Percentiles rank a stretch among this genome's conserved stretches.
These are phyloP conservation scores for Nudaria mundana DNA, from an alignment of 2,888 invertebrate species.

Conservation along the genomic window DNA sequence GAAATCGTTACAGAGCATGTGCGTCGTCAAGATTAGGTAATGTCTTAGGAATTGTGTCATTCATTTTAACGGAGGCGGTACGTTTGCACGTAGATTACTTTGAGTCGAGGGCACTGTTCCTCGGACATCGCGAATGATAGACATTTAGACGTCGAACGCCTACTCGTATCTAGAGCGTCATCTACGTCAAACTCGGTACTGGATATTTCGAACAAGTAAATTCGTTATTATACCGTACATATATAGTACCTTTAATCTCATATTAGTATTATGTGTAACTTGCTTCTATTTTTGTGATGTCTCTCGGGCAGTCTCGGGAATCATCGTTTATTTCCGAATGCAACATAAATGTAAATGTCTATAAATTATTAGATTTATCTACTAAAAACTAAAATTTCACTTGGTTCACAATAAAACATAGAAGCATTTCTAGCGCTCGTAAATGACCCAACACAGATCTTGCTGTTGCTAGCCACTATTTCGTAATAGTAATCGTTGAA, in stretches of 20 bases:
- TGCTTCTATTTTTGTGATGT: no score
- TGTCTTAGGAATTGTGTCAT: conserved; percentile 76
- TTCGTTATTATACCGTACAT: neutral
- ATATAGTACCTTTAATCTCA: neutral
- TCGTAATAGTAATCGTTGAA: no score
- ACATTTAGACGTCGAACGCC: conserved; percentile 56
- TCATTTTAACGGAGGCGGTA: conserved; percentile 68
- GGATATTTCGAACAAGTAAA: conserved; percentile 23
- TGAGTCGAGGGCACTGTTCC: conserved; percentile 64
- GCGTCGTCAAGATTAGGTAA: conserved; percentile 63
- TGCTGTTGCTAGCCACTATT: no score
- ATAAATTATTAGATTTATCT: no score
- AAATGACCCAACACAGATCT: no score
- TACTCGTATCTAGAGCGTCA: conserved; percentile 34
- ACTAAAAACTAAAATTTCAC: no score
- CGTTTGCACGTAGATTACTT: conserved; percentile 63
- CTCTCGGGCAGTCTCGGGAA: no score
- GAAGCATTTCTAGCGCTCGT: no score
- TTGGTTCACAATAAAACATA: no score
- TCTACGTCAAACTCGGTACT: conserved; percentile 23
- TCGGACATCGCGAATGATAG: conserved; percentile 48
- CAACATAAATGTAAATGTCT: no score
- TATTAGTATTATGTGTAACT: no score
- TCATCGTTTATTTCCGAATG: no score
- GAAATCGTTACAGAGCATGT: conserved; percentile 51